These are phyloP conservation scores for Emmelina monodactyla DNA, from an alignment of 2,888 invertebrate species.

Conservation along the genomic window DNA sequence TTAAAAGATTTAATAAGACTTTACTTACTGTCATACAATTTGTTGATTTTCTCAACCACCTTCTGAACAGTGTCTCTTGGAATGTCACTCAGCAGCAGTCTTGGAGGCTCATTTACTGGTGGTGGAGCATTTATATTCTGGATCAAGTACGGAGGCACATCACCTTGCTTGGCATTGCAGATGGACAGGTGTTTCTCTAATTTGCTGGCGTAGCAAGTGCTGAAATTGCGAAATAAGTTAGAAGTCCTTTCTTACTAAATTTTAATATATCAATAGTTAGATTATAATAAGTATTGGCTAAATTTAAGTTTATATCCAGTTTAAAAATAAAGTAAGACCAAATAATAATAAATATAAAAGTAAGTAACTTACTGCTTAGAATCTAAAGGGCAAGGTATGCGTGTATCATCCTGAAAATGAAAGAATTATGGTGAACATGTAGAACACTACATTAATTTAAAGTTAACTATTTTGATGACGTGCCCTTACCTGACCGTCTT, in stretches of 20 bases:
- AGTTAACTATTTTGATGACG: too few relatives aligned
- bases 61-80: conserved; percentile 26
- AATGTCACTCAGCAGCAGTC: conserved; percentile 33
- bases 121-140: conserved; percentile 49
- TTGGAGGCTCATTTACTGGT: conserved; percentile 20
- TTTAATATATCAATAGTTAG: not conserved
- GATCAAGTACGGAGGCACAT: conserved; percentile 60
- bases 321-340: too few relatives aligned
- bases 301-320: too few relatives aligned
- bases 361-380: conserved; percentile 71
- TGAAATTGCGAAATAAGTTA: conserved; percentile 24
- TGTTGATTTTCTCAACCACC: conserved; percentile 45
- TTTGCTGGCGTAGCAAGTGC: conserved; percentile 73
- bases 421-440: too few relatives aligned
- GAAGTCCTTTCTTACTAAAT: not conserved
- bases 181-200: conserved; percentile 74
- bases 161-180: conserved; percentile 72
- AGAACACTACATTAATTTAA: too few relatives aligned
- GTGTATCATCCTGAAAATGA: conserved; percentile 38
- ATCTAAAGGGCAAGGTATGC: conserved; percentile 78
- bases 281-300: not conserved
- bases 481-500: conserved; percentile 33
- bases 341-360: too few relatives aligned
- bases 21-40: conserved; percentile 46
- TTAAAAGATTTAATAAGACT: too few relatives aligned